Evolutionary conservation across 2,797 vertebrate species (phyloP), one percentile per base, ranked within the genome.

Genomic region (Pteronotus mesoamericanus): DNA sequence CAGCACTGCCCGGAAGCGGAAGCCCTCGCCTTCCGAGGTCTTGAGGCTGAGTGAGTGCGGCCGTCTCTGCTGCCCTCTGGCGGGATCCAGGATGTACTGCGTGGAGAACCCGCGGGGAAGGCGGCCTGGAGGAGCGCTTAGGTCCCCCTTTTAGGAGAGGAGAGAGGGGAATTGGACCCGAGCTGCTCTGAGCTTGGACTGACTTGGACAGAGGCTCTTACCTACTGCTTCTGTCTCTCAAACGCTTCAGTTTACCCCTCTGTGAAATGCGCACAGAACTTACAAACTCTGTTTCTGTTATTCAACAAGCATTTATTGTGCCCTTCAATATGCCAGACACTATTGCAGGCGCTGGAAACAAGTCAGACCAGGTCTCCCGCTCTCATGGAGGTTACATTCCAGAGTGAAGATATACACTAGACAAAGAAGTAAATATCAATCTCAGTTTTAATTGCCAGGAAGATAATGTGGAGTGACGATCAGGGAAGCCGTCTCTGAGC

Each of bases 61-160:
- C 3, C 0, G 0, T 4, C 51, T 91, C n/a, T 89, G 96, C 75
- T 94, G 94, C 95, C 95, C 29, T 94, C 97, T 95, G 51, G 94
- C 39, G 96, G 96, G 22, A 61, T n/a, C 46, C 12, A 0, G 66
- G 44, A 3, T 21, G 11, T 46, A 66, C 21, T 77, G n/a, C 69
- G 9, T 5, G 46, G 32, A 69, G 29, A 69, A 7, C 26, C 2
- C 0, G 2, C 0, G 2, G 46, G 6, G 29, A 24, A 16, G 2
- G 9, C 3, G 6, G 32, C 19, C 2, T 0, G 46, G 29, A 1
- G 18, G 4, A 1, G 22, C 3, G 9, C 16, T 32, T 26, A 1
- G 11, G 37, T 15, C 18, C 14, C 3, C 3, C 14, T 3, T 22
- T 14, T 24, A 1, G 14, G 46, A 0, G 0, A 72, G 32, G 29